A percentile compares a stretch with the other conserved stretches of the same genome.
phyloP scores from a whole-genome alignment of 2,797 vertebrate species.

The Anas capensis region DNA sequence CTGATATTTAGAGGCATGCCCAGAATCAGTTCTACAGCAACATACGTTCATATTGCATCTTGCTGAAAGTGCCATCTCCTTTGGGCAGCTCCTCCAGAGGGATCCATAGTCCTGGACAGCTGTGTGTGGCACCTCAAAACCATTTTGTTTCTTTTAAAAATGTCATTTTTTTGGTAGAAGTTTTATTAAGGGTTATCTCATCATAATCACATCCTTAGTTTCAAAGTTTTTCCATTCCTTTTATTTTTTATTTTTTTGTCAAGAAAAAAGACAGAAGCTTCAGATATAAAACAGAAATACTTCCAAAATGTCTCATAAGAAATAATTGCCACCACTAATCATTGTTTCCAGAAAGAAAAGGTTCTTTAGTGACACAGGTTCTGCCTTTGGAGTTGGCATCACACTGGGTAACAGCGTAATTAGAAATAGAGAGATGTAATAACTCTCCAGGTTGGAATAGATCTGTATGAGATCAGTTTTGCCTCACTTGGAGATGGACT shows the following conservation, averaged over 20 bases:
- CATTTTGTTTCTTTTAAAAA: background rate
- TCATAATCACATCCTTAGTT: rapidly evolving
- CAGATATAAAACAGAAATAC: background rate
- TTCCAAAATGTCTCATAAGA: background rate
- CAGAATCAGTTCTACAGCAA: background rate
- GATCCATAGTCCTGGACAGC: background rate
- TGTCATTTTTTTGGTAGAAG: background rate
- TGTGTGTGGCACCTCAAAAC: background rate
- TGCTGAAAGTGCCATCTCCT: rapidly evolving
- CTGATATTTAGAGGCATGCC: rapidly evolving
- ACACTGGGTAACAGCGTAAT: slow-evolving; percentile 64
- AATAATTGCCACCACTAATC: slow-evolving; percentile 54
- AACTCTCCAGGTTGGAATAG: slow-evolving; percentile 66
- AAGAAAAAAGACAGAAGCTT: background rate
- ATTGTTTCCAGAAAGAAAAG: slow-evolving; percentile 37
- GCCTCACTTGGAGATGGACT: slow-evolving; percentile 63
- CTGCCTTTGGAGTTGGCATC: slow-evolving; percentile 73
- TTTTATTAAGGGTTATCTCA: background rate
- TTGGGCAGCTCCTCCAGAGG: background rate
- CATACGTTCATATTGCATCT: background rate
- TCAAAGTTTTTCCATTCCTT: background rate
- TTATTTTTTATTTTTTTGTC: background rate
- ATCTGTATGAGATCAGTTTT: slow-evolving; percentile 55
- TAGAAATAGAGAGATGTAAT: slow-evolving; percentile 68
- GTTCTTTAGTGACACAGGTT: slow-evolving; percentile 60